Evolutionary conservation across 2,797 vertebrate species (phyloP), one percentile per base, ranked within the genome.

Genomic region (Gallinago nigripennis): DNA sequence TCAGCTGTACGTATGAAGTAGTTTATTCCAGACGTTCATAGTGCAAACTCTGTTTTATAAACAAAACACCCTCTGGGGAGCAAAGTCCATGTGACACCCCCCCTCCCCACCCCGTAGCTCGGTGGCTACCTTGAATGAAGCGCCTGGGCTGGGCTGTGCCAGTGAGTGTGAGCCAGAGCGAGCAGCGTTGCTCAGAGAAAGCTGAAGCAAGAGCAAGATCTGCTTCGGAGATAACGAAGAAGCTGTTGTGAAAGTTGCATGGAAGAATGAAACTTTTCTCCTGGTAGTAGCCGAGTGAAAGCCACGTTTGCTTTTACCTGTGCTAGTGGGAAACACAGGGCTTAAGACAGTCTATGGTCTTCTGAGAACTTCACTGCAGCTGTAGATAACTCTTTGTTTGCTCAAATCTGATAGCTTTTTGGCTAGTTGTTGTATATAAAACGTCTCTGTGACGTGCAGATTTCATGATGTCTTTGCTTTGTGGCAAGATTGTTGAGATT

Each of bases 161-260:
- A 61, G 72, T 58, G 76, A 31, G 20, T 11, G 51, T 18, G 72
- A 88, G 45, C 11, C 6, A 39, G 23, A 63, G 87, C 5, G 7
- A 64, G 73, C 3, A 1, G 23, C 11, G 2, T 86, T 90, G 80
- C 77, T 84, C 53, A 33, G 80, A 71, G 88, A 94, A 86, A 79
- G 86, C 53, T 72, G 2, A 77, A 85, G 45, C 71, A 90, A 88
- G 77, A 93, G 7, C 71, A 56, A 90, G 95, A 96, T 96, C 63
- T 84, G 60, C 70, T 68, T 78, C 53, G 31, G 77, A 92, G 95
- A 95, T 95, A 96, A 79, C 35, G 30, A 66, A 60, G 66, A 72
- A 86, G 58, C 77, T 70, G 28, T 83, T 88, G 70, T 90, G 91
- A 88, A 90, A 90, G 81, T 84, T 77, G 37, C 35, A 9, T 57